phyloP scores from a whole-genome alignment of 2,888 invertebrate genomes.

The Entomobrya multifasciata region DNA sequence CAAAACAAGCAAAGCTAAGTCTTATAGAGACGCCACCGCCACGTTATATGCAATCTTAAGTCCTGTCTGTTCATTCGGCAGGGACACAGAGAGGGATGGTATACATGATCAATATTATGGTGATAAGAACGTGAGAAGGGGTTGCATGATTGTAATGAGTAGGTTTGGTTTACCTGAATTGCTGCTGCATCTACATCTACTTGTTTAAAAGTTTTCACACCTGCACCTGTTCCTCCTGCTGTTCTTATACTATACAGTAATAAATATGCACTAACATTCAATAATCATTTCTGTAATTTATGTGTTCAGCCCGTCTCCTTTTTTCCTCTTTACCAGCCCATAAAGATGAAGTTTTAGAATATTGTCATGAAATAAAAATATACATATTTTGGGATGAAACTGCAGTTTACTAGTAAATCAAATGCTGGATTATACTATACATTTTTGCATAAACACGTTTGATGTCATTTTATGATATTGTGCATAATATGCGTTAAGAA shows the following conservation, averaged over 20 bases:
- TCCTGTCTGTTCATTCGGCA: not conserved
- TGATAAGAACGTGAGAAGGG: not conserved
- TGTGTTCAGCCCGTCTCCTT: not conserved
- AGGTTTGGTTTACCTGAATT: constrained; percentile 21
- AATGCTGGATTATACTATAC: not conserved
- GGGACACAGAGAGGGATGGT: too few species aligned
- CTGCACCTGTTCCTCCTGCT: constrained; percentile 41
- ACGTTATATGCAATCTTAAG: not conserved
- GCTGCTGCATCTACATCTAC: not conserved
- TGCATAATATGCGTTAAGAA: too few species aligned
- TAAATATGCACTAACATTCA: too few species aligned
- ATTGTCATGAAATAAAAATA: not conserved
- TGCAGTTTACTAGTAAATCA: too few species aligned
- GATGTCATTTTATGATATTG: too few species aligned
- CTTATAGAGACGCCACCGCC: not conserved
- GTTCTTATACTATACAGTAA: not conserved
- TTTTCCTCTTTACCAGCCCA: not conserved
- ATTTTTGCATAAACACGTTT: not conserved
- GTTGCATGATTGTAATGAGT: not conserved
- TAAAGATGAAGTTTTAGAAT: not conserved
- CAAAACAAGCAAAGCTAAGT: too few species aligned
- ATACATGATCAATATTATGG: not conserved
- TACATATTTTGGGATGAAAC: too few species aligned
- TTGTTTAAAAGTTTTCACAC: constrained; percentile 45
- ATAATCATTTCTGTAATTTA: too few species aligned